phyloP scores from a whole-genome alignment of 30 jellyfish, hydroid and myxozoan species.

The Turritopsis dohrnii region DNA sequence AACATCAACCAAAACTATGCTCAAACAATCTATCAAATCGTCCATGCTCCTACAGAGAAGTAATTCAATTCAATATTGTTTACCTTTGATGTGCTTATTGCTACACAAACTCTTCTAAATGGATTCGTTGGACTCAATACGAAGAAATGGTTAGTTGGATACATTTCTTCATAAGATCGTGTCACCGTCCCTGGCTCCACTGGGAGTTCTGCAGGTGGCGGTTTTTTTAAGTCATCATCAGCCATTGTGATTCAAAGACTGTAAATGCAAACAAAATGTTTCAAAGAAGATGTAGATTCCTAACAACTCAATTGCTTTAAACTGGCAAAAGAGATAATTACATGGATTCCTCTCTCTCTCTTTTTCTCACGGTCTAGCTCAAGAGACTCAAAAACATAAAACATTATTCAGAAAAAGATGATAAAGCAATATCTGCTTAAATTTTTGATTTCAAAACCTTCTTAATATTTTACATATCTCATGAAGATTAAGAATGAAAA shows the following conservation, averaged over 20 bases:
- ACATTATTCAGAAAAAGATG: too few species aligned
- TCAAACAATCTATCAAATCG: too few species aligned
- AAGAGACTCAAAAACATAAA: too few species aligned
- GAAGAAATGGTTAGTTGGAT: constrained; percentile 31
- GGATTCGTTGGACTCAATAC: constrained; percentile 39
- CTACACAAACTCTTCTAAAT: constrained; percentile 24
- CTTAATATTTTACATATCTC: too few species aligned
- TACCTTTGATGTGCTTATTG: constrained; percentile 38
- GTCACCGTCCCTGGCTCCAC: not conserved
- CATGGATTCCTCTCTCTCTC: too few species aligned
- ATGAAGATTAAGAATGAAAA: too few species aligned
- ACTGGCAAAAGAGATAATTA: too few species aligned
- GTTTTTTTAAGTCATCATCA: not conserved
- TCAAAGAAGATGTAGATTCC: not conserved
- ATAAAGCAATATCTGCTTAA: too few species aligned
- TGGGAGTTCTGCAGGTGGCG: not conserved
- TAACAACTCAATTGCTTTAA: too few species aligned
- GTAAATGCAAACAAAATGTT: not conserved
- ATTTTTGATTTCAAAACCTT: too few species aligned
- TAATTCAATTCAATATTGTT: not conserved
- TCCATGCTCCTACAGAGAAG: too few species aligned
- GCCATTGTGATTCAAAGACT: not conserved
- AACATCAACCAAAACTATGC: not conserved
- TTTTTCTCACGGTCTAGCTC: too few species aligned
- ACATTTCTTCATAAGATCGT: constrained; percentile 1